Conservation (phyloP, 1,140 invertebrate genomes). For the Caenorhabditis inopinata region DNA sequence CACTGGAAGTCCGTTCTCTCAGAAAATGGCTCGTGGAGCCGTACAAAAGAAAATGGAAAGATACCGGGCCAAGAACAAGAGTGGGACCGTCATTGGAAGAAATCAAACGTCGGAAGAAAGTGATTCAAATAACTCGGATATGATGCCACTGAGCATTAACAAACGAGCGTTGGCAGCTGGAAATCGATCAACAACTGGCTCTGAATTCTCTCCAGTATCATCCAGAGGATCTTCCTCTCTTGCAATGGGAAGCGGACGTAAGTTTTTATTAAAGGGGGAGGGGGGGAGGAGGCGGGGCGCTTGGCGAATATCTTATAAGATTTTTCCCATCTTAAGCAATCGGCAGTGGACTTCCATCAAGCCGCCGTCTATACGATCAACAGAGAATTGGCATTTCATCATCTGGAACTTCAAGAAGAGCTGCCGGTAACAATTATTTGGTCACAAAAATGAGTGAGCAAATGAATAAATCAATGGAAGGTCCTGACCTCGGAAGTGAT, state of each 20-base stretch:
- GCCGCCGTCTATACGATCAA: constrained; percentile 19
- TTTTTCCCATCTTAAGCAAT: neutral
- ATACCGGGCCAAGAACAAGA: constrained; percentile 29
- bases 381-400: neutral
- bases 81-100: neutral
- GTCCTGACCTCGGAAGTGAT: constrained; percentile 40
- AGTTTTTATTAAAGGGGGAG: no score
- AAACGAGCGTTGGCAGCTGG: constrained; percentile 16
- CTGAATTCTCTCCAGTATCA: neutral
- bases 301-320: neutral
- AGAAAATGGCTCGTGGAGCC: constrained; percentile 26
- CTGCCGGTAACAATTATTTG: constrained; percentile 20
- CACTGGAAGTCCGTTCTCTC: neutral
- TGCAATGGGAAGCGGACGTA: constrained; percentile 21
- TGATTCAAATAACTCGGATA: constrained; percentile 35
- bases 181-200: constrained; percentile 18
- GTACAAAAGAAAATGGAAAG: constrained; percentile 40
- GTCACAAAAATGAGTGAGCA: constrained; percentile 11
- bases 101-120: constrained; percentile 42
- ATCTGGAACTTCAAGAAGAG: neutral
- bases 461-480: constrained; percentile 31
- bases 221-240: constrained; percentile 13
- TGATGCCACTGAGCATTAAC: constrained; percentile 14
- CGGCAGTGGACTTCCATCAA: constrained; percentile 18
- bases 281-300: no score